Evolutionary conservation across 2,797 vertebrate genomes (phyloP).

Genomic region (Okamejei kenojei): DNA sequence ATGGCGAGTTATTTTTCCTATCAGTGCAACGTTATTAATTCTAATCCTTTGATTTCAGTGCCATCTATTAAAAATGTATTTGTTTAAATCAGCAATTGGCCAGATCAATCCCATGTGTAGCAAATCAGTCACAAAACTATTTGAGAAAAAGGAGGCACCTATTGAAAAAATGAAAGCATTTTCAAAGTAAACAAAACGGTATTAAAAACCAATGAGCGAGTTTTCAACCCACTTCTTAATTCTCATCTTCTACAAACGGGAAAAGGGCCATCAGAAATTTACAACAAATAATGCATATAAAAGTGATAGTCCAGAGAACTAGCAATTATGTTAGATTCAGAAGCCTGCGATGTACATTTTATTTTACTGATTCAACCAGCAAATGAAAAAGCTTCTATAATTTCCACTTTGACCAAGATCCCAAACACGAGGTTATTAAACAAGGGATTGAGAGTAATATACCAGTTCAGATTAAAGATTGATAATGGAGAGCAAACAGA

Average conservation of each 20-base stretch:
- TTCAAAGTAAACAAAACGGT: background rate
- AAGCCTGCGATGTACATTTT: background rate
- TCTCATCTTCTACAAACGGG: background rate
- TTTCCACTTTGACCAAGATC: background rate
- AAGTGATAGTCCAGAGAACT: too few relatives aligned
- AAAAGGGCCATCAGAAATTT: background rate
- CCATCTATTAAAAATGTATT: too few relatives aligned
- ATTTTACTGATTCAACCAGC: background rate
- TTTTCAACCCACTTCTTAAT: background rate
- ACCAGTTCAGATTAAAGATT: too few relatives aligned
- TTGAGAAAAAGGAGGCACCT: background rate
- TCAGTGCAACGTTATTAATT: background rate
- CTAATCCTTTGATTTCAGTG: too few relatives aligned
- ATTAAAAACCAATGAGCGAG: background rate
- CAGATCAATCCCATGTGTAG: background rate
- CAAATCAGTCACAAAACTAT: background rate
- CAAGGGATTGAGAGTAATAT: too few relatives aligned
- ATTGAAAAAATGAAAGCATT: background rate
- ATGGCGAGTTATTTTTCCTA: background rate
- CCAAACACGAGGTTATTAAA: too few relatives aligned
- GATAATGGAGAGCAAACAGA: too few relatives aligned
- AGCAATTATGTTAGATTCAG: too few relatives aligned
- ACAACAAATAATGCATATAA: too few relatives aligned
- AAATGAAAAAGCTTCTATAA: background rate
- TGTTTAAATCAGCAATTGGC: too few relatives aligned